Base-by-base conservation (phyloP, 2,113 vertebrate genomes). In the Pseudopipra pipra region DNA sequence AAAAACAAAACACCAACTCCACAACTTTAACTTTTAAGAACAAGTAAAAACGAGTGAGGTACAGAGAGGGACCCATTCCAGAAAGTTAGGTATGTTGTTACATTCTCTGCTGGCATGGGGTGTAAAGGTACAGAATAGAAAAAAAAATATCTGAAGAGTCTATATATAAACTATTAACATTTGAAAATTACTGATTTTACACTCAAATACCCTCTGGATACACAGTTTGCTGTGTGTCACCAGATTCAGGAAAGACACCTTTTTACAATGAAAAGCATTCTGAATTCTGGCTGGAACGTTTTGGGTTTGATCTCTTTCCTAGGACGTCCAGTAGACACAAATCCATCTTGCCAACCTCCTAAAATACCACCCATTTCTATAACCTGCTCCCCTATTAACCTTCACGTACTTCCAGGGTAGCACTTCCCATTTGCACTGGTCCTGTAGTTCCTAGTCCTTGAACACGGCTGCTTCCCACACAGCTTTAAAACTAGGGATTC, bases 41-140 rank as follows among this genome's bases (percentile, higher is more conserved):
- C 19, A 54, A 37, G 5, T 33, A 56, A 86, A 80, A 81, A 30
- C 14, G 4, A 46, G 11, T 13, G n/a, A 49, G 3, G 5, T 25
- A 66, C 35, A 85, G 28, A 54, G 7, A 49, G 8, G 20, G 8
- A 70, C 7, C 2, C 3, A 27, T 66, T 92, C 25, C 55, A 74
- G 20, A 87, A 71, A 39, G 12, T 56, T 22, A 25, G 0, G 5
- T 31, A 51, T 62, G 4, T 14, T 44, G 22, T 27, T 70, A 10
- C 6, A 2, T 67, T 89, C 43, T 76, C 35, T 73, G 22, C n/a
- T n/a, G n/a, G n/a, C 0, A 0, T 14, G 4, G 10, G 5, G 12
- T 19, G 2, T 8, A 67, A 11, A 20, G 21, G 27, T 4, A 67
- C 23, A 84, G 35, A 84, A 12, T 37, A 37, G n/a, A 4, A 71